phyloP scores from a whole-genome alignment of 1,140 invertebrate genomes.

The Drosophila nigromelanica region DNA sequence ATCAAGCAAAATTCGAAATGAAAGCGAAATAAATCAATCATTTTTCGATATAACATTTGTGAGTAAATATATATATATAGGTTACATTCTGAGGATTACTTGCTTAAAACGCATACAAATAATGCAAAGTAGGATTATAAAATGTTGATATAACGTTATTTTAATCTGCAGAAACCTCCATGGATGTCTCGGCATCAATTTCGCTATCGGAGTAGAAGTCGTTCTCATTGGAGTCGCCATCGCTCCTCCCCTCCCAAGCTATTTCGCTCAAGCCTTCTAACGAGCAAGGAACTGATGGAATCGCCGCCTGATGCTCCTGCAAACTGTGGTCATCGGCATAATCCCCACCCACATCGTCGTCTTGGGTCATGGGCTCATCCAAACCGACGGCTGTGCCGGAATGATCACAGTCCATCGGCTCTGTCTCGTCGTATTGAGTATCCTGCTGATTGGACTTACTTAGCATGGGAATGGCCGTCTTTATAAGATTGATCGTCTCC shows the following conservation, averaged over 20 bases:
- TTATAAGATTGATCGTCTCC: conserved; percentile 9
- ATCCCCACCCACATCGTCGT: no score
- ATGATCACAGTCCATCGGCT: no score
- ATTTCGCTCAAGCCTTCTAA: no score
- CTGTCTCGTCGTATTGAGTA: background rate
- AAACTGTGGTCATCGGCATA: background rate
- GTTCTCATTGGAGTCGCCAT: background rate
- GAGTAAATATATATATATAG: no score
- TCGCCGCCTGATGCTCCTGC: background rate
- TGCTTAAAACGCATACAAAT: no score
- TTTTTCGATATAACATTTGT: conserved; percentile 39
- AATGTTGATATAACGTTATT: no score
- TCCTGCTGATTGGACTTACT: background rate
- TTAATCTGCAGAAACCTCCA: background rate
- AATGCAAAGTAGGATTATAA: no score
- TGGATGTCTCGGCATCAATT: background rate
- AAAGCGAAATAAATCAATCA: conserved; percentile 62
- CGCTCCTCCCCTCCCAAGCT: no score
- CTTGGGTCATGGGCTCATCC: background rate
- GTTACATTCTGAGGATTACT: background rate
- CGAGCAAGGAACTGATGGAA: background rate
- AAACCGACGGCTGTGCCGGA: background rate
- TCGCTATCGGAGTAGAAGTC: background rate
- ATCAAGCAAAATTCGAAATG: conserved; percentile 20
- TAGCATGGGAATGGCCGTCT: background rate